phyloP scores from a whole-genome alignment of 2,797 vertebrate species.

The Paramormyrops hopkinsi region DNA sequence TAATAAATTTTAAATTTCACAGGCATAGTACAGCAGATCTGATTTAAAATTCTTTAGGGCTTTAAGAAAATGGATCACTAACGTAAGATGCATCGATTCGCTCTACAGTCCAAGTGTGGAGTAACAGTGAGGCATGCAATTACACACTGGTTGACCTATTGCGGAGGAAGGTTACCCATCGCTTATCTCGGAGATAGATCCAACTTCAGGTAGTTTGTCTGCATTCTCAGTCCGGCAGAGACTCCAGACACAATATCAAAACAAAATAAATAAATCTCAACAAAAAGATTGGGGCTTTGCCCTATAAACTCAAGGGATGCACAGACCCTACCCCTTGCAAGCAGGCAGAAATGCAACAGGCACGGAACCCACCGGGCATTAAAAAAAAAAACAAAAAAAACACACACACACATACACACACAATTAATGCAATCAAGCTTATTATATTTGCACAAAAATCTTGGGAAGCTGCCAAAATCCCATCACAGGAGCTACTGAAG shows the following conservation, averaged over 20 bases:
- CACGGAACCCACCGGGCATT: background rate
- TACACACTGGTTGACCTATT: too few species aligned
- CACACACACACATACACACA: background rate
- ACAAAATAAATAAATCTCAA: background rate
- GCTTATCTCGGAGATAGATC: background rate
- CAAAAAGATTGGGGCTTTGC: background rate
- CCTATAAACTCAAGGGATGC: background rate
- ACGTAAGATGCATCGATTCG: background rate
- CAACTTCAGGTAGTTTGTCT: background rate
- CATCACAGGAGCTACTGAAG: background rate
- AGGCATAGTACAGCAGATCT: background rate
- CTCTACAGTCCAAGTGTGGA: background rate
- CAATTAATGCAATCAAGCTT: background rate
- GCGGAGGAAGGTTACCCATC: background rate
- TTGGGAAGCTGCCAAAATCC: background rate
- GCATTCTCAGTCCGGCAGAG: background rate
- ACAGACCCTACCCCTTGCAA: background rate
- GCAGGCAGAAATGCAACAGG: background rate
- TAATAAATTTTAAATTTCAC: background rate
- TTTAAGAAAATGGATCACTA: background rate
- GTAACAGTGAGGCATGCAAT: background rate
- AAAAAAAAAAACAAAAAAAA: background rate
- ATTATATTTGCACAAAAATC: background rate
- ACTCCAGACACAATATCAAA: background rate
- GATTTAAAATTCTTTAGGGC: constrained; percentile 3